Conservation (phyloP, 2,113 vertebrate genomes). For the Gallinago media region DNA sequence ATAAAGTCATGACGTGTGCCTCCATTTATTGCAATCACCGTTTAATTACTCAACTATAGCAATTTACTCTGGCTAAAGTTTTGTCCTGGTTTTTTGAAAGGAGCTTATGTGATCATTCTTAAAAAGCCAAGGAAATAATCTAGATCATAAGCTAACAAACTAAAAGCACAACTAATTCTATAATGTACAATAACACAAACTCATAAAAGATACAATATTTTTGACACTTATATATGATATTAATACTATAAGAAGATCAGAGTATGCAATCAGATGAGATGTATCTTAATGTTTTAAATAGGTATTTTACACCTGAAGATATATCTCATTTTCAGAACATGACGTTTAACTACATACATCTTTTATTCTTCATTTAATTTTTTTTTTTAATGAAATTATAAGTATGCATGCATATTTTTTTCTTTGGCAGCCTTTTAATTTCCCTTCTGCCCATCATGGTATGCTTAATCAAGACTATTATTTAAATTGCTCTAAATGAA, state of each 20-base stretch:
- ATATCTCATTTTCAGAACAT: background rate
- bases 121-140: background rate
- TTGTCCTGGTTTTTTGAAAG: background rate
- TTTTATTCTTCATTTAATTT: background rate
- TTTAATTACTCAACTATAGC: background rate
- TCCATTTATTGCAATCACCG: background rate
- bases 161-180: background rate
- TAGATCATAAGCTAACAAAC: background rate
- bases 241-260: accelerated
- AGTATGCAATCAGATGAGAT: background rate
- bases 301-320: background rate
- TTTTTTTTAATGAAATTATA: background rate
- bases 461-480: background rate
- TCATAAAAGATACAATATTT: background rate
- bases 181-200: background rate
- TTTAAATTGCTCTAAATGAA: background rate
- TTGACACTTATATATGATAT: background rate
- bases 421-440: background rate
- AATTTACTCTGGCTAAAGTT: background rate
- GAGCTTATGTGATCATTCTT: background rate
- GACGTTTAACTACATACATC: background rate
- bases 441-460: background rate
- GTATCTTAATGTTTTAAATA: background rate
- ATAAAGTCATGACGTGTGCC: background rate
- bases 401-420: background rate